These are phyloP conservation scores for Ophion obscuratus DNA, from an alignment of 2,888 invertebrate species.

Conservation along the genomic window DNA sequence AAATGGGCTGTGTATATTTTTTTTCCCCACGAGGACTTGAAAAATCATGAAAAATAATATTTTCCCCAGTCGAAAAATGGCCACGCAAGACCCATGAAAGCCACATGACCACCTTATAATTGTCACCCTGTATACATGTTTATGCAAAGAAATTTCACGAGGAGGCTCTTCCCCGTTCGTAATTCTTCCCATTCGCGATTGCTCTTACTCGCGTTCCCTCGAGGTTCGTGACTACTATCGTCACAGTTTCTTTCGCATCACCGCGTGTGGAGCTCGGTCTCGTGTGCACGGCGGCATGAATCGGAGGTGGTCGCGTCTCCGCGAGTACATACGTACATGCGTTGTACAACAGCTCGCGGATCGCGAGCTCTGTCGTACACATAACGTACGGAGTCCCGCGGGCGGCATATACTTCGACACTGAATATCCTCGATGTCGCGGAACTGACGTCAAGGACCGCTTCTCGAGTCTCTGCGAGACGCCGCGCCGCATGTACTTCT, in stretches of 20 bases:
- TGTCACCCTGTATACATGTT: slow-evolving; percentile 5
- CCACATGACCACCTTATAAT: no score
- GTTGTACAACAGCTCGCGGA: neutral
- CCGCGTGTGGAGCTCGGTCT: neutral
- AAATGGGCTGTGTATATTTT: no score
- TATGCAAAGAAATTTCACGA: neutral
- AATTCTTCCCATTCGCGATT: slow-evolving; percentile 24
- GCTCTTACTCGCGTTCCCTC: slow-evolving; percentile 6
- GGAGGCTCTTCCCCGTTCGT: slow-evolving; percentile 13
- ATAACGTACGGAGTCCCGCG: neutral
- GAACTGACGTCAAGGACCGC: slow-evolving; percentile 7
- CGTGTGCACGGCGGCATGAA: slow-evolving; percentile 7
- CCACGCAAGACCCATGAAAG: no score
- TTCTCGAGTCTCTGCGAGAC: neutral
- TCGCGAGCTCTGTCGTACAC: neutral
- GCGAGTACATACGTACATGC: slow-evolving; percentile 3
- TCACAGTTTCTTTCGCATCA: slow-evolving; percentile 27
- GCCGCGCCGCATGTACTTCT: neutral
- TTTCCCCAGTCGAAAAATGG: no score
- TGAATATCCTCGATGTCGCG: slow-evolving; percentile 22
- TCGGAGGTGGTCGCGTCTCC: slow-evolving; percentile 35
- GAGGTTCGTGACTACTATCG: slow-evolving; percentile 16
- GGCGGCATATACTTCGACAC: slow-evolving; percentile 16
- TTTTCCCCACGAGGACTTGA: no score
- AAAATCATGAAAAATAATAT: no score